Evolutionary conservation across 2,797 vertebrate genomes (phyloP).

Genomic region (Peromyscus aztecus): DNA sequence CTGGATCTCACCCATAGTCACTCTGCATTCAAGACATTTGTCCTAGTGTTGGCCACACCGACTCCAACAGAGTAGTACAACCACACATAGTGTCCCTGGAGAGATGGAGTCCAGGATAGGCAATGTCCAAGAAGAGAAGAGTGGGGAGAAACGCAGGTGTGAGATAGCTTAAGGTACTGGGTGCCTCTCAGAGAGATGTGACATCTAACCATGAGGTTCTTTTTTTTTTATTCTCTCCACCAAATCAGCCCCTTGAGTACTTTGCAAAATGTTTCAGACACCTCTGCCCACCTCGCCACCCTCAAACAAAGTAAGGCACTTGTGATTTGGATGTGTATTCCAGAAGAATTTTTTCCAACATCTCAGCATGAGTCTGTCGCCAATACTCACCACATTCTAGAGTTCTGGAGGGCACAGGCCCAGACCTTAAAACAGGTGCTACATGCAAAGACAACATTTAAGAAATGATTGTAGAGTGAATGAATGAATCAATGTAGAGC

Average conservation of each 20-base stretch:
- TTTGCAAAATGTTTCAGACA: neutral
- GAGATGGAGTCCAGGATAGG: neutral
- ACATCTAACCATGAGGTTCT: neutral
- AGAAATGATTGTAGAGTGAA: neutral
- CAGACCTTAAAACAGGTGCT: neutral
- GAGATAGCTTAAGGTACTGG: neutral
- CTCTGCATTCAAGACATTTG: neutral
- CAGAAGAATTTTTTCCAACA: conserved; percentile 5
- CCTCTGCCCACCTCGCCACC: neutral
- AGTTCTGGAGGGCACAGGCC: neutral
- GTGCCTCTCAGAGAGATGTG: rapidly evolving
- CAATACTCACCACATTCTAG: neutral
- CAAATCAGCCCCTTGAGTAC: neutral
- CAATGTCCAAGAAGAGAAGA: neutral
- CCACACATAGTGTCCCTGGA: neutral
- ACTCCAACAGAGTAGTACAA: neutral
- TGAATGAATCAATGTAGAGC: neutral
- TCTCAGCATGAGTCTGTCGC: neutral
- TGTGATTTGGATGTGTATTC: neutral
- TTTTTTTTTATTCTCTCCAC: neutral
- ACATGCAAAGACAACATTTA: neutral
- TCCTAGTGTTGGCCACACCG: neutral
- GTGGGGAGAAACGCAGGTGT: neutral
- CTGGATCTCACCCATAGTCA: neutral
- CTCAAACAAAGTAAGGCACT: neutral